Evolutionary conservation across 1,140 invertebrate species (phyloP).

Genomic region (Branchinecta lynchi): DNA sequence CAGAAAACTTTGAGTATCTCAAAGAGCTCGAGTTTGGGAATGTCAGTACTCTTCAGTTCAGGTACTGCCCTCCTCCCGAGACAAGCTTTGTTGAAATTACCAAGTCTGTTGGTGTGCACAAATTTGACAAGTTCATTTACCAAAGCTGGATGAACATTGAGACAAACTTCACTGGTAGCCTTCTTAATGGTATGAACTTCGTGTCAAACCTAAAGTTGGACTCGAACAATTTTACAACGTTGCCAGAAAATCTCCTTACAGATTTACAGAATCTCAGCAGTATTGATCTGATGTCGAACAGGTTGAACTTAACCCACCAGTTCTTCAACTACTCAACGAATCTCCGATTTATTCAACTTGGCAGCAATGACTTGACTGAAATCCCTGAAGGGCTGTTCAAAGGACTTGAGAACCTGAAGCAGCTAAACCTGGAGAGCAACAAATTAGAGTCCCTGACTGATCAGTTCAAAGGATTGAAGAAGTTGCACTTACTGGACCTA

Average conservation of each 20-base stretch:
- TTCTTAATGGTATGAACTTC: background rate
- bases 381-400: background rate
- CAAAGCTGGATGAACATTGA: background rate
- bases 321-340: background rate
- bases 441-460: background rate
- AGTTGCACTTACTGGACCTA: background rate
- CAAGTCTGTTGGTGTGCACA: background rate
- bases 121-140: background rate
- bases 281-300: constrained; percentile 2
- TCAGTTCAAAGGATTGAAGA: background rate
- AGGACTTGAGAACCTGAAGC: background rate
- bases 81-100: background rate
- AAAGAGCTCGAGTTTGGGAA: background rate
- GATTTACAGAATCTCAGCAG: background rate
- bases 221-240: background rate
- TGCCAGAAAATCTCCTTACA: background rate
- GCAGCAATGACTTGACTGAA: background rate
- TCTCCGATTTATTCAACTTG: background rate
- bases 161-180: background rate
- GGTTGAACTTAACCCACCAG: background rate
- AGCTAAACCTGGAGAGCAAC: background rate
- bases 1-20: background rate
- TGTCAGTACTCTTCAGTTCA: background rate
- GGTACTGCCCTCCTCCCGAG: background rate
- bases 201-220: background rate